Evolutionary conservation across 2,888 invertebrate genomes (phyloP), one percentile per base, ranked within the genome.

Genomic region (Idaea aversata): DNA sequence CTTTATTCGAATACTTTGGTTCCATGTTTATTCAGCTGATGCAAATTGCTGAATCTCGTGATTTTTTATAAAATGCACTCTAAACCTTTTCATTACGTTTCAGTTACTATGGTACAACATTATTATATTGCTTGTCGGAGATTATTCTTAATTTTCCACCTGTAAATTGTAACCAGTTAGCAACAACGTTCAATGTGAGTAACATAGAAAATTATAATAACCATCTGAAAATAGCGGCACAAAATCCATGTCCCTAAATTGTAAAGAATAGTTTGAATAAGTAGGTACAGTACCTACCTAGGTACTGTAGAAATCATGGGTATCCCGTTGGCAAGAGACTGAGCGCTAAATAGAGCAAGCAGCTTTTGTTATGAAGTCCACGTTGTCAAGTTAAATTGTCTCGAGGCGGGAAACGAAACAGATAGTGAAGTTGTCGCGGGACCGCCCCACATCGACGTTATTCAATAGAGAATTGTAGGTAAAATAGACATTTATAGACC

Each of bases 341-440:
- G 81, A 77, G 80, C 84, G 82, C 79, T 90, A 90, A 91, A 90
- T 89, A 85, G 90, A 88, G 85, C 90, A 82, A 83, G 80, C 80
- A 69, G 84, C 86, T 82, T 87, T 91, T 92, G 91, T 91, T 88
- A 79, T 76, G 72, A 78, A 84, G 82, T 83, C 86, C 84, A 86
- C 81, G 88, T 88, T 88, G 91, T 87, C 90, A 90, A 92, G 92
- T 91, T 92, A 89, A 91, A 91, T 91, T 91, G 91, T 92, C 89
- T 90, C 88, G 76, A 78, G 86, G 85, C 88, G 91, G 90, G 87
- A 89, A 91, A 88, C 89, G 87, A 88, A 89, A 90, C 87, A 87
- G 91, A 92, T 92, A 91, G 88, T 82, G 87, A 91, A 92, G 89
- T 92, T 91, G 88, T 82, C 77, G 83, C 76, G 81, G 81, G 84